Evolutionary conservation across 2,888 invertebrate species (phyloP).

Genomic region (Noctua pronuba): DNA sequence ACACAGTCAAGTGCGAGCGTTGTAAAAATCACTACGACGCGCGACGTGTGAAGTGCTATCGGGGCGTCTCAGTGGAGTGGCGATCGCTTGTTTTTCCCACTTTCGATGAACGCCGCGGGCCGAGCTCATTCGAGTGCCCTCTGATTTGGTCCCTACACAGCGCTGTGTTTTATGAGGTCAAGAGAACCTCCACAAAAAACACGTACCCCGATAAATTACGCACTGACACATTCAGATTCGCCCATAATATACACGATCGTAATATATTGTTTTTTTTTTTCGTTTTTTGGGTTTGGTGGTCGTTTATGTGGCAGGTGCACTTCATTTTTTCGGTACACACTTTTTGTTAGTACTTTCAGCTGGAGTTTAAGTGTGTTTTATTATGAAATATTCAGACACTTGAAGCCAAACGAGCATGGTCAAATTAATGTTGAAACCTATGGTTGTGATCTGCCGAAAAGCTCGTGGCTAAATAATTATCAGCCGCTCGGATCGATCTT

Average conservation of each 20-base stretch:
- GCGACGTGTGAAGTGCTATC: constrained; percentile 90
- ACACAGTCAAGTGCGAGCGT: constrained; percentile 85
- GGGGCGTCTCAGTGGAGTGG: constrained; percentile 87
- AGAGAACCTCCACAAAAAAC: constrained; percentile 89
- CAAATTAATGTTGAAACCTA: neutral
- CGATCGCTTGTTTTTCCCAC: constrained; percentile 90
- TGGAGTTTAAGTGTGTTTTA: constrained; percentile 19
- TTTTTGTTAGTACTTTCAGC: constrained; percentile 45
- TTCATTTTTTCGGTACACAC: constrained; percentile 54
- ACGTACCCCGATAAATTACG: constrained; percentile 88
- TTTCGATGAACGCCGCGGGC: constrained; percentile 85
- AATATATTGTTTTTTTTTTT: constrained; percentile 86
- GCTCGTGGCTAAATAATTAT: no score
- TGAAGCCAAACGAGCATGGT: neutral
- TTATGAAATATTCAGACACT: constrained; percentile 17
- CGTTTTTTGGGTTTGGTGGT: constrained; percentile 67
- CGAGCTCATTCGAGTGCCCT: constrained; percentile 83
- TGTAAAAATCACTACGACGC: constrained; percentile 90
- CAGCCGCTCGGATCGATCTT: no score
- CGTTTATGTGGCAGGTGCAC: constrained; percentile 70
- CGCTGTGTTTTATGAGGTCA: constrained; percentile 90
- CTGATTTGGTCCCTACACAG: constrained; percentile 84
- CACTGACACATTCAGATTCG: constrained; percentile 90
- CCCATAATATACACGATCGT: constrained; percentile 88
- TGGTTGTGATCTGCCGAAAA: no score